A percentile compares a stretch with the other conserved stretches of the same genome.
These are phyloP conservation scores for Sarcophaga variegata DNA, from an alignment of 2,888 invertebrate species.

Conservation along the genomic window DNA sequence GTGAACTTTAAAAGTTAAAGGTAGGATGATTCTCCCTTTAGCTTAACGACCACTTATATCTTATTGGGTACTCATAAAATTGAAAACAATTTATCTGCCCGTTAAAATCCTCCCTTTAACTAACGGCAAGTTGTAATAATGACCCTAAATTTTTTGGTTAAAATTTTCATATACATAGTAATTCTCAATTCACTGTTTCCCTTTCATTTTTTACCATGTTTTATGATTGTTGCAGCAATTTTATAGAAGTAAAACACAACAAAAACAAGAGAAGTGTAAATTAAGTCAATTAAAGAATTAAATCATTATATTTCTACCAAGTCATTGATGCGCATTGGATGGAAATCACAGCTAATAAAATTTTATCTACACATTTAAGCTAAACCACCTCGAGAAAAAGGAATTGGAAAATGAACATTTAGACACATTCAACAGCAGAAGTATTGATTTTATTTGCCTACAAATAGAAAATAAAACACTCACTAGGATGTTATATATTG, in stretches of 20 bases:
- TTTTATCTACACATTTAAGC: constrained; percentile 16
- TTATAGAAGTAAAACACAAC: neutral
- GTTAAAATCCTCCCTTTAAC: too few relatives aligned
- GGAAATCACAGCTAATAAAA: constrained; percentile 58
- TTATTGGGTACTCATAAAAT: too few relatives aligned
- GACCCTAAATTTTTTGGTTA: too few relatives aligned
- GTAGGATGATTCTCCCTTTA: too few relatives aligned
- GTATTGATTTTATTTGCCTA: neutral
- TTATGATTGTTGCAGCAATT: neutral
- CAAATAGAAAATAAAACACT: neutral
- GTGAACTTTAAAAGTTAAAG: too few relatives aligned
- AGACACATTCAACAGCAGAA: too few relatives aligned
- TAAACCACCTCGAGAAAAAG: neutral
- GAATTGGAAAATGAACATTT: too few relatives aligned
- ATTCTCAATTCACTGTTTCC: too few relatives aligned
- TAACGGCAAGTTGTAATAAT: too few relatives aligned
- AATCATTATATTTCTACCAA: constrained; percentile 40
- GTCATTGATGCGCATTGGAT: neutral
- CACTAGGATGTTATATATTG: neutral
- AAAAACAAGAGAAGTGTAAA: neutral
- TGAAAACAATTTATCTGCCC: too few relatives aligned
- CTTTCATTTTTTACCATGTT: neutral
- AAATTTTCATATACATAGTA: too few relatives aligned
- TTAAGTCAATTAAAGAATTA: constrained; percentile 46
- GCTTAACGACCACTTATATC: too few relatives aligned